These are phyloP conservation scores for Nylanderia fulva DNA, from an alignment of 1,140 invertebrate species.

Conservation along the genomic window DNA sequence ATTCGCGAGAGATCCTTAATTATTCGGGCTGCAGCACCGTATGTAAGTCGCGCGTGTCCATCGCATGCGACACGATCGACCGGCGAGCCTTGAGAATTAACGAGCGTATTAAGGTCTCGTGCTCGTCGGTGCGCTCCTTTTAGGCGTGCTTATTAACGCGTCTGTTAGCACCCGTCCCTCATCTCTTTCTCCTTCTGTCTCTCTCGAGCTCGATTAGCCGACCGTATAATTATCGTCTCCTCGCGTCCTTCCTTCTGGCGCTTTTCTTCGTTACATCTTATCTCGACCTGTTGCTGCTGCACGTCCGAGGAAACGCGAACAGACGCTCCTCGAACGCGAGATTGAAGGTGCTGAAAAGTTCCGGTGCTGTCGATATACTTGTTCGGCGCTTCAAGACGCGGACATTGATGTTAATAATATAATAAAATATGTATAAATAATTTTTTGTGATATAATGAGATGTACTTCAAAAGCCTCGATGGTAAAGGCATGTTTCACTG, in stretches of 20 bases:
- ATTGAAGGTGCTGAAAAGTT: conserved; percentile 22
- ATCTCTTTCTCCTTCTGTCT: too few relatives aligned
- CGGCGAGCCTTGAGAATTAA: background rate
- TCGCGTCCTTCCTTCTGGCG: conserved; percentile 6
- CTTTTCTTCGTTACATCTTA: conserved; percentile 23
- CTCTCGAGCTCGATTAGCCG: conserved; percentile 41
- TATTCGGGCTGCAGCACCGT: background rate
- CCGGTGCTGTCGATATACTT: conserved; percentile 1
- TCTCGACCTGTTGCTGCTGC: background rate
- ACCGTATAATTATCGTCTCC: conserved; percentile 52
- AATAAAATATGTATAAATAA: background rate
- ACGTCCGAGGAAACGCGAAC: background rate
- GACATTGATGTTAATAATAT: background rate
- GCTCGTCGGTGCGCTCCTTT: conserved; percentile 21
- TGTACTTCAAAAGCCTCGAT: background rate
- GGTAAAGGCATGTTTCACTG: background rate
- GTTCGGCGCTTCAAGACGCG: background rate
- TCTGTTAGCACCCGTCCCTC: conserved; percentile 39
- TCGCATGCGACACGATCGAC: conserved; percentile 9
- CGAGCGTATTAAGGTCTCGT: conserved; percentile 11
- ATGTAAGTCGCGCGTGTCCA: background rate
- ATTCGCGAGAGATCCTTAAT: background rate
- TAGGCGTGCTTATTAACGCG: conserved; percentile 44
- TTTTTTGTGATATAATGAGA: background rate
- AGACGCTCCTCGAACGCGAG: background rate